These are phyloP conservation scores for Troides aeacus DNA, from an alignment of 2,888 invertebrate species.

Conservation along the genomic window DNA sequence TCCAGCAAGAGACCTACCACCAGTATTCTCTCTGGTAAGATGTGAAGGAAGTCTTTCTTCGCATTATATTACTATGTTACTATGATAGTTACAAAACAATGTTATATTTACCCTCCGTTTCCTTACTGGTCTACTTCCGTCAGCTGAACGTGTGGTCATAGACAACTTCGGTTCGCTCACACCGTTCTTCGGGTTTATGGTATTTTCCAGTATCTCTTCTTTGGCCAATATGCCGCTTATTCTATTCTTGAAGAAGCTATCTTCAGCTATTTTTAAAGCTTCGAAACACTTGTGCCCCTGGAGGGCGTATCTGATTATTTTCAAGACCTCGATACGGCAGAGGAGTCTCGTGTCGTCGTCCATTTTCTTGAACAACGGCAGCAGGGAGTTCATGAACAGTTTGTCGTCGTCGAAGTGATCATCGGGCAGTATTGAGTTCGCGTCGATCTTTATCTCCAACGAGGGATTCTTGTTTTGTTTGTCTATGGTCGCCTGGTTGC, in stretches of 20 bases:
- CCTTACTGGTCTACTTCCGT: conserved; percentile 65
- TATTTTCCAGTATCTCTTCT: conserved; percentile 45
- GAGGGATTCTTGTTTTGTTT: conserved; percentile 48
- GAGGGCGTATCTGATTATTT: conserved; percentile 64
- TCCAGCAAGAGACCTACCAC: no score
- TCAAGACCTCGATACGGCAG: conserved; percentile 68
- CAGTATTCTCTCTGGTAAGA: no score
- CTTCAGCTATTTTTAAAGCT: conserved; percentile 56
- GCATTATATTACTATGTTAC: no score
- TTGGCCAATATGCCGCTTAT: conserved; percentile 52
- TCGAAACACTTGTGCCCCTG: conserved; percentile 68
- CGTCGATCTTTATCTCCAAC: conserved; percentile 67
- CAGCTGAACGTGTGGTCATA: conserved; percentile 71
- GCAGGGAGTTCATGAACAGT: conserved; percentile 68
- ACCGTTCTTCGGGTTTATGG: conserved; percentile 32
- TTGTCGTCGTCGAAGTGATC: conserved; percentile 72
- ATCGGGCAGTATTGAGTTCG: conserved; percentile 65
- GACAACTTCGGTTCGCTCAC: conserved; percentile 53
- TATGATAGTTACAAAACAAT: no score
- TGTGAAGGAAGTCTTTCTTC: no score
- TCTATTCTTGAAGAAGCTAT: conserved; percentile 54
- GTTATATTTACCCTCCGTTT: conserved; percentile 57
- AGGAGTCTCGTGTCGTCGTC: conserved; percentile 66
- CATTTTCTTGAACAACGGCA: conserved; percentile 73
- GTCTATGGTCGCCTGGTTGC: conserved; percentile 53